These are phyloP conservation scores for Pocillopora verrucosa DNA, from an alignment of 64 coral and sea anemone species.

Conservation along the genomic window DNA sequence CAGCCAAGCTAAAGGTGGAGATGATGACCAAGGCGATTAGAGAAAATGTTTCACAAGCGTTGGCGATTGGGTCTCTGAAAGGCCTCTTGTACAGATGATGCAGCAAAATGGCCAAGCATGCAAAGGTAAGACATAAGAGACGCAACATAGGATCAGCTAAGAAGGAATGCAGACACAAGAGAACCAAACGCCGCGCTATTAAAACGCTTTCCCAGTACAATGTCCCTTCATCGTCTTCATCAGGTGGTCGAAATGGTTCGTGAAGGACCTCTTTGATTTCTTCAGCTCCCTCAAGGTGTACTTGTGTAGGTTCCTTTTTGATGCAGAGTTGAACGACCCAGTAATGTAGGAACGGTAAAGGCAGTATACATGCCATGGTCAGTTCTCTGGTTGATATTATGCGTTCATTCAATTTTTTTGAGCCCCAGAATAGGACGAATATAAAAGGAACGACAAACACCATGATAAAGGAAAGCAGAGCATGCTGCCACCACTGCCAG, in stretches of 20 bases:
- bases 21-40: conserved; percentile 52
- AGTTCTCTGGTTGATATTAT: conserved; percentile 52
- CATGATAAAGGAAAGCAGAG: conserved; percentile 41
- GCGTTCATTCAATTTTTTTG: conserved; percentile 46
- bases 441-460: conserved; percentile 76
- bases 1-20: conserved; percentile 16
- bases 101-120: conserved; percentile 55
- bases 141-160: conserved; percentile 55
- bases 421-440: conserved; percentile 64
- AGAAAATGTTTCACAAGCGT: conserved; percentile 61
- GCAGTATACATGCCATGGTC: conserved; percentile 54
- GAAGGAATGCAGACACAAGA: conserved; percentile 60
- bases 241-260: conserved; percentile 56
- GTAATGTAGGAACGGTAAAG: conserved; percentile 51
- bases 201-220: conserved; percentile 91
- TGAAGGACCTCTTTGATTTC: conserved; percentile 47
- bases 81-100: conserved; percentile 61
- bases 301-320: conserved; percentile 26
- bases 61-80: conserved; percentile 51
- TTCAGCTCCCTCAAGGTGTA: neutral
- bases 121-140: conserved; percentile 31
- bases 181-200: conserved; percentile 61
- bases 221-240: conserved; percentile 7
- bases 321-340: conserved; percentile 17
- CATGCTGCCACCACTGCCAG: conserved; percentile 77